phyloP scores from a whole-genome alignment of 2,888 invertebrate genomes.

The Resseliella maxima region DNA sequence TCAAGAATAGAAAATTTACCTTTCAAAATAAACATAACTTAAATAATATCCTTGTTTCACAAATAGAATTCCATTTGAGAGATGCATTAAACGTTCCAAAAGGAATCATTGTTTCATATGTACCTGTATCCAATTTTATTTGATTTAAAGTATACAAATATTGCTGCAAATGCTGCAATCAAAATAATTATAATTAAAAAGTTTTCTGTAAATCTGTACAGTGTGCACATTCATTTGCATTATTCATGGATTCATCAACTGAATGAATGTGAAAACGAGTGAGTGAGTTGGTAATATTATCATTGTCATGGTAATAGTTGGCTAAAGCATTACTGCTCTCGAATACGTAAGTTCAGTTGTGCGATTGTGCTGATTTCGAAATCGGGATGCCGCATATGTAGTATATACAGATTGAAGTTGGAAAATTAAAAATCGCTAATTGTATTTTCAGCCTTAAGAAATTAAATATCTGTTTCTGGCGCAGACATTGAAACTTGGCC shows the following conservation, averaged over 20 bases:
- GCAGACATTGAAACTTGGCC: constrained; percentile 43
- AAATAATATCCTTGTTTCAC: too few relatives aligned
- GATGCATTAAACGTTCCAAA: too few relatives aligned
- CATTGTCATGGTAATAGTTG: neutral
- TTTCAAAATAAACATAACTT: too few relatives aligned
- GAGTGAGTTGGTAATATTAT: neutral
- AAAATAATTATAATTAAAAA: constrained; percentile 19
- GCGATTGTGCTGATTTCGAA: neutral
- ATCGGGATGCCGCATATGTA: neutral
- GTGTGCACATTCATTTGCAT: constrained; percentile 18
- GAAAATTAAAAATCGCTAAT: constrained; percentile 37
- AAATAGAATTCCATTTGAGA: too few relatives aligned
- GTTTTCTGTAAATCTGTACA: neutral
- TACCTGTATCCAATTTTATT: neutral
- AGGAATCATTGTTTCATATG: too few relatives aligned
- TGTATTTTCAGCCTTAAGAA: constrained; percentile 38
- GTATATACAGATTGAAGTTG: neutral
- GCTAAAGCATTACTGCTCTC: neutral
- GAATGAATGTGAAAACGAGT: neutral
- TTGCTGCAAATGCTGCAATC: neutral
- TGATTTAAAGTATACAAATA: neutral
- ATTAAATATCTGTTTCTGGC: constrained; percentile 34
- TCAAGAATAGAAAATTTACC: too few relatives aligned
- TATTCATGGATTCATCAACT: neutral
- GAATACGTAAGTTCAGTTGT: neutral